Conservation (phyloP, 2,888 invertebrate species). For the Blastobasis lacticolella region DNA sequence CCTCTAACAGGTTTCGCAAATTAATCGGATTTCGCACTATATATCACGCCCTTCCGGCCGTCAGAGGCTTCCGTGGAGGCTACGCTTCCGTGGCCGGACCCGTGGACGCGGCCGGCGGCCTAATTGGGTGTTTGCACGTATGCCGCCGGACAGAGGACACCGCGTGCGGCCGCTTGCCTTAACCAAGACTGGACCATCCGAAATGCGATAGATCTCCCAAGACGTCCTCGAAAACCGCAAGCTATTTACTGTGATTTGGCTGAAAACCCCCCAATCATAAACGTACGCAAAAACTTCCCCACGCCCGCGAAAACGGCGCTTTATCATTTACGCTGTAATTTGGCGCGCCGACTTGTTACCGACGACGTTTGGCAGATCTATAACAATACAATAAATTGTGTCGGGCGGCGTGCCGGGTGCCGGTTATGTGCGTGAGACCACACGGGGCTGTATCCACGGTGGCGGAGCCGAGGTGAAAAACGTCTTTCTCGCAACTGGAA, state of each 20-base stretch:
- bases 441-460: slow-evolving; percentile 15
- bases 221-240: too few species aligned
- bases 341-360: slow-evolving; percentile 38
- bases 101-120: background rate
- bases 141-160: background rate
- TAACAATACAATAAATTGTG: slow-evolving; percentile 62
- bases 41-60: slow-evolving; percentile 39
- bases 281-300: too few species aligned
- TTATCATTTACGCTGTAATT: slow-evolving; percentile 10
- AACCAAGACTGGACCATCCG: too few species aligned
- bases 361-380: slow-evolving; percentile 38
- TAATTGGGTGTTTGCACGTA: background rate
- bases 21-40: slow-evolving; percentile 57
- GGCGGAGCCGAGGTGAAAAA: slow-evolving; percentile 44
- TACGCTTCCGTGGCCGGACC: slow-evolving; percentile 14
- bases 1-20: slow-evolving; percentile 48
- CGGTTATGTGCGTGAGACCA: slow-evolving; percentile 53
- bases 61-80: slow-evolving; percentile 27
- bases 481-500: slow-evolving; percentile 37
- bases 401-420: slow-evolving; percentile 42
- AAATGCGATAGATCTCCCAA: too few species aligned
- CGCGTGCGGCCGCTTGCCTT: too few species aligned
- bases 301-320: too few species aligned
- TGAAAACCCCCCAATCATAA: too few species aligned
- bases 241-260: too few species aligned